Base-by-base conservation (phyloP, 2,113 vertebrate species). In the Hippocampus mohnikei region DNA sequence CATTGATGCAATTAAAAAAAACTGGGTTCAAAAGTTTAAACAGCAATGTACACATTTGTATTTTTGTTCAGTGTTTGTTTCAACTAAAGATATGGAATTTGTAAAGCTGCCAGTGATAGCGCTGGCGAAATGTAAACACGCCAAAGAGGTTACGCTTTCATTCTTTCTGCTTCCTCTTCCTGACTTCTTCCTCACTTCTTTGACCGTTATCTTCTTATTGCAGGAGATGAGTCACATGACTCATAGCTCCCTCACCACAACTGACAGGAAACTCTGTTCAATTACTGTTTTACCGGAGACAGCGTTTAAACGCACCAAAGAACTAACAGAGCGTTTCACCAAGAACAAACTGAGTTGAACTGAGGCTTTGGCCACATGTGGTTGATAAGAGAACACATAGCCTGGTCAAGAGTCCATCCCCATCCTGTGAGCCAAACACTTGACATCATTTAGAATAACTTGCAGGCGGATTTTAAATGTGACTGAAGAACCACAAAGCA, bases 141-240 rank as follows among this genome's bases (percentile, higher is more conserved):
- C 33, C 23, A 48, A 55, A 56, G 44, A 66, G 48, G 74, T 70
- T 53, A 75, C 80, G 62, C 41, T 41, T 77, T 67, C 25, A 6
- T 75, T 75, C 78, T 70, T 60, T 60, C 23, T 9, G 40, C 72
- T 91, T 91, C 88, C 88, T 85, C 72, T 89, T 87, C 85, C 86
- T 86, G 87, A 48, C 81, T 73, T 8, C 62, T 72, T 67, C 82
- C 77, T 76, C 62, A 74, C 70, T 78, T 70, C 67, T 8, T n/a
- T 37, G 48, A 70, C 71, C 58, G 82, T 90, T 92, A 92, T 93
- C 91, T 90, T 71, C 55, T 50, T 21, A 56, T 63, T 72, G 78
- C 91, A 92, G 82, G 76, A 63, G 73, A 65, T 64, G 23, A 59
- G 77, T 74, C 75, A 16, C 68, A 66, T 64, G 23, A 59, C 79